These are phyloP conservation scores for Tetheella fluctuosa DNA, from an alignment of 2,888 invertebrate genomes.

Conservation along the genomic window DNA sequence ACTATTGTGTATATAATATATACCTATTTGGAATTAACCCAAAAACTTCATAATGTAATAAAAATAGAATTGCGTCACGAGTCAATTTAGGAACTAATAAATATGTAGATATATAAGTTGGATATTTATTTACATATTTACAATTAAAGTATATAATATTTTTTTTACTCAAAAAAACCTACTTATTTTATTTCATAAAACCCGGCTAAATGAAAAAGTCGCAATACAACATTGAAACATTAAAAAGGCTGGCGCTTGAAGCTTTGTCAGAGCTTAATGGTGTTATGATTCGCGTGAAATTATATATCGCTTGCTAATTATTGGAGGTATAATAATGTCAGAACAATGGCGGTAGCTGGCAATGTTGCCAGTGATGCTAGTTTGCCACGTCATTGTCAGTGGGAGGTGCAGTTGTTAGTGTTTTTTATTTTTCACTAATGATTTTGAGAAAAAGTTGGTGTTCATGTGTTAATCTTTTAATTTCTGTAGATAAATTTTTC, in stretches of 20 bases:
- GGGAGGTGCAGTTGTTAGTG: slow-evolving; percentile 28
- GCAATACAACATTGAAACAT: background rate
- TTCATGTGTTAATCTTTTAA: slow-evolving; percentile 21
- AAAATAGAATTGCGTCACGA: too few species aligned
- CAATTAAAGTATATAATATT: too few species aligned
- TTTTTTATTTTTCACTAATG: slow-evolving; percentile 15
- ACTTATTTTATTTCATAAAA: background rate
- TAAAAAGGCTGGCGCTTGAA: slow-evolving; percentile 23
- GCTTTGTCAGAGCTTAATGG: slow-evolving; percentile 48
- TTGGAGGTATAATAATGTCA: slow-evolving; percentile 35
- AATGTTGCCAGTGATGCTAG: slow-evolving; percentile 22
- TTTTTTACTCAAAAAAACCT: background rate
- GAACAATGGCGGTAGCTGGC: slow-evolving; percentile 58
- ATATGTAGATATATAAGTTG: too few species aligned
- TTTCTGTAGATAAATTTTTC: background rate
- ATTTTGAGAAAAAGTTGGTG: background rate
- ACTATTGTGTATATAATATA: too few species aligned
- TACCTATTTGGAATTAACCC: too few species aligned
- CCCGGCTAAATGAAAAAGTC: background rate
- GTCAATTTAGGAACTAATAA: too few species aligned
- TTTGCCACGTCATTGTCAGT: slow-evolving; percentile 24
- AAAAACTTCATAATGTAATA: too few species aligned
- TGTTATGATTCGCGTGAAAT: slow-evolving; percentile 76
- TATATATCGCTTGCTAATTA: slow-evolving; percentile 71
- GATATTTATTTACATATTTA: too few species aligned